Evolutionary conservation across 37 sponge, comb jelly and placozoan genomes (phyloP), one percentile per base, ranked within the genome.

Genomic region (Halisarca cf. caerulea): DNA sequence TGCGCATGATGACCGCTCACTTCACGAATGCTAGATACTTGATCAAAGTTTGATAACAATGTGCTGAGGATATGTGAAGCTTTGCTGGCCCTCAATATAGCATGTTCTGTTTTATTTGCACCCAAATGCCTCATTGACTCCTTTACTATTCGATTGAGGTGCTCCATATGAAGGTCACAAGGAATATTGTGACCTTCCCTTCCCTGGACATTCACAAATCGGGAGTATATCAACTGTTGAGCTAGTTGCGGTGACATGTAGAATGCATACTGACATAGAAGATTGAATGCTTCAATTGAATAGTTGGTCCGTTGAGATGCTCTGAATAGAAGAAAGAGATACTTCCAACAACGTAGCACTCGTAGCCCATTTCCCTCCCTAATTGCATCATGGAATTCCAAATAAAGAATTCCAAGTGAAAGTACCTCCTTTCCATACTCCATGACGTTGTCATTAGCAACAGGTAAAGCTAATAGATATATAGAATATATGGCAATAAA

Each of bases 111-210:
- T 15, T 61, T 61, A 15, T 61, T 61, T 7, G 64, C 64, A 7
- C 64, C 64, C 6, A 61, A 23, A 61, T 61, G 64, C 30, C 15
- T 9, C 64, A 61, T 61, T 28, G 64, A 28, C 30, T 61, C 64
- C 64, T 61, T 61, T 5, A 61, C 64, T 20, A 15, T 61, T 2
- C 53, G 27, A 44, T 69, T 88, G 2, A 88, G 34, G 54, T 88
- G 89, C 20, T 90, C 90, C 83, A 90, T 82, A 69, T 77, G 78
- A 0, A 89, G 18, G 28, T 89, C 90, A 81, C 78, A 72, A 53
- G 90, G 82, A 23, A 90, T 86, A 71, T 90, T 83, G 5, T 45
- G 6, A 0, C 91, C 91, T n/a, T 27, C 27, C 1, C 25, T 28
- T 15, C 91, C 91, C 25, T 64, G 42, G 0, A 83, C 86, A 27